These are phyloP conservation scores for Spicauda simplicius DNA, from an alignment of 2,888 invertebrate genomes.

Conservation along the genomic window DNA sequence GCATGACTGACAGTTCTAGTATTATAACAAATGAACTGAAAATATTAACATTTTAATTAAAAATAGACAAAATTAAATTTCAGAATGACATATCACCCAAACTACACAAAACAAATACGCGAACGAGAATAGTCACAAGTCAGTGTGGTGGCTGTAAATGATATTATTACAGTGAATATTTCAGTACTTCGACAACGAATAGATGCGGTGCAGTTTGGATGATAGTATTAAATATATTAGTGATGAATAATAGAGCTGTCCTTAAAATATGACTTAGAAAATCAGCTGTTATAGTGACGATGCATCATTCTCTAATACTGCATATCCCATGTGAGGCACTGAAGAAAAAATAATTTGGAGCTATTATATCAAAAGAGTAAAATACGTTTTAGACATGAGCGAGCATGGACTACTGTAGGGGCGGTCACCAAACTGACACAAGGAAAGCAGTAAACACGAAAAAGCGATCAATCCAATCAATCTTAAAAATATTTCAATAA, in stretches of 20 bases:
- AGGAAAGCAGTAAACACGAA: slow-evolving; percentile 86
- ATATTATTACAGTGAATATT: not conserved
- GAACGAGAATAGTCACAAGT: not conserved
- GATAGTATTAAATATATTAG: slow-evolving; percentile 74
- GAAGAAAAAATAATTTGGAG: slow-evolving; percentile 80
- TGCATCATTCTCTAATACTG: slow-evolving; percentile 84
- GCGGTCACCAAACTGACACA: slow-evolving; percentile 86
- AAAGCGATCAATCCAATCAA: slow-evolving; percentile 86
- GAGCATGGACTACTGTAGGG: slow-evolving; percentile 84
- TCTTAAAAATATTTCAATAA: slow-evolving; percentile 75
- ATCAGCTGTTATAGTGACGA: slow-evolving; percentile 84
- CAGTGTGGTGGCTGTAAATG: slow-evolving; percentile 1
- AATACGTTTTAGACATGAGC: slow-evolving; percentile 79
- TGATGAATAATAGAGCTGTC: slow-evolving; percentile 85
- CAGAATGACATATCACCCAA: slow-evolving; percentile 75
- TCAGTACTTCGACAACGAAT: slow-evolving; percentile 3
- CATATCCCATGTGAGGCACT: slow-evolving; percentile 82
- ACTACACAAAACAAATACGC: slow-evolving; percentile 57
- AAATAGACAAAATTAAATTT: slow-evolving; percentile 64
- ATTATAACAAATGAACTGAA: slow-evolving; percentile 71
- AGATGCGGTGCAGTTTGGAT: slow-evolving; percentile 72
- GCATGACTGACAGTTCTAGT: slow-evolving; percentile 74
- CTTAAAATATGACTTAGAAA: slow-evolving; percentile 79
- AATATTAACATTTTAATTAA: slow-evolving; percentile 65
- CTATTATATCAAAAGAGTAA: slow-evolving; percentile 77